These are phyloP conservation scores for Caretta caretta DNA, from an alignment of 2,113 vertebrate species.

Conservation along the genomic window DNA sequence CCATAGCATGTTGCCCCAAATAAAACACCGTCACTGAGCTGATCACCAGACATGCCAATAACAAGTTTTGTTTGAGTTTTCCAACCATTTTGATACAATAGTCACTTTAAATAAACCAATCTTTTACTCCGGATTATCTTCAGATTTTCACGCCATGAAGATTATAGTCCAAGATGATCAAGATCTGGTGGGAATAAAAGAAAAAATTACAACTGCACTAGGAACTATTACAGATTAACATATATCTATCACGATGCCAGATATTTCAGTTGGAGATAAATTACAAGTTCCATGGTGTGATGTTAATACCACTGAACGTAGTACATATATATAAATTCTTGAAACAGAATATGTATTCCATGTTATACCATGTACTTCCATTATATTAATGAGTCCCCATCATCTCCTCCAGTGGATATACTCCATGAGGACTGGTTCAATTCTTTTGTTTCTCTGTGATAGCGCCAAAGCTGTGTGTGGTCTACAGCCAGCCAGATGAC, in stretches of 20 bases:
- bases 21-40: constrained; percentile 96
- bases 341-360: not conserved
- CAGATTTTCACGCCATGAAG: constrained; percentile 71
- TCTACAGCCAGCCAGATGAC: not conserved
- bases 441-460: not conserved
- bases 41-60: constrained; percentile 94
- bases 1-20: constrained; percentile 95
- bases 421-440: not conserved
- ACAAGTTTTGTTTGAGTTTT: constrained; percentile 95
- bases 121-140: constrained; percentile 26
- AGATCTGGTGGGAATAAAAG: constrained; percentile 43
- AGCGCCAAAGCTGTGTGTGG: not conserved
- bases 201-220: not conserved
- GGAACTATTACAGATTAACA: not conserved
- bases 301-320: fast-evolving
- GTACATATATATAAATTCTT: not conserved
- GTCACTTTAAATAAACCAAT: not conserved
- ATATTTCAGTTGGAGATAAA: not conserved
- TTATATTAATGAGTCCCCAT: not conserved
- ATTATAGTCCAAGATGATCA: constrained; percentile 51
- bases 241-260: not conserved
- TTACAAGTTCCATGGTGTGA: not conserved
- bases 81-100: constrained; percentile 86
- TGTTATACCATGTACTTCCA: not conserved
- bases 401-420: not conserved